Evolutionary conservation across 2,797 vertebrate species (phyloP).

Genomic region (Acrossocheilus fasciatus): DNA sequence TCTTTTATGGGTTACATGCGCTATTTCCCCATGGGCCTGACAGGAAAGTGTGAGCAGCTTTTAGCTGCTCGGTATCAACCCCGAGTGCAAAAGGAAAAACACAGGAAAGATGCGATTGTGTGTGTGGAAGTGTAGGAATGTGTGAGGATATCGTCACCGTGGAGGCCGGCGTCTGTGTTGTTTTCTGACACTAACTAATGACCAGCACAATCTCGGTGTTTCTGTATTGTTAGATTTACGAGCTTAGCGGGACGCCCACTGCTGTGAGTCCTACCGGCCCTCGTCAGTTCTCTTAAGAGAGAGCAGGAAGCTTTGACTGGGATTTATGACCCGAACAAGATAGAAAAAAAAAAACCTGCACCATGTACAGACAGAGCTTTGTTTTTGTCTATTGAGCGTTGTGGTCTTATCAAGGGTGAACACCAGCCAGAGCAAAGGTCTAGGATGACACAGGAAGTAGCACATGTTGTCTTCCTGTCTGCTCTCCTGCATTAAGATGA

Average conservation of each 20-base stretch:
- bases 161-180: conserved; percentile 63
- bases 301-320: conserved; percentile 69
- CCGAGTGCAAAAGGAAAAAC: conserved; percentile 70
- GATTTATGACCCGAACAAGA: conserved; percentile 73
- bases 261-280: conserved; percentile 16
- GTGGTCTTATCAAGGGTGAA: conserved; percentile 48
- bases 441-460: conserved; percentile 47
- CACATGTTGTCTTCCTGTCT: conserved; percentile 24
- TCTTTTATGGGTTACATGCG: neutral
- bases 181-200: conserved; percentile 70
- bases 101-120: conserved; percentile 67
- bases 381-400: conserved; percentile 27
- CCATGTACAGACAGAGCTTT: conserved; percentile 24
- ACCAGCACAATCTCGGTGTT: conserved; percentile 68
- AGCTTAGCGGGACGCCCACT: conserved; percentile 18
- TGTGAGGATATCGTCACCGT: conserved; percentile 25
- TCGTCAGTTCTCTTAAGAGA: conserved; percentile 46
- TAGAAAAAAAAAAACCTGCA: conserved; percentile 12
- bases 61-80: conserved; percentile 52
- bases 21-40: conserved; percentile 21
- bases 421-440: conserved; percentile 12
- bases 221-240: conserved; percentile 52
- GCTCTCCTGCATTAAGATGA: neutral
- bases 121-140: conserved; percentile 42
- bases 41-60: conserved; percentile 56